phyloP scores from a whole-genome alignment of 2,797 vertebrate genomes.

The Coilia nasus region DNA sequence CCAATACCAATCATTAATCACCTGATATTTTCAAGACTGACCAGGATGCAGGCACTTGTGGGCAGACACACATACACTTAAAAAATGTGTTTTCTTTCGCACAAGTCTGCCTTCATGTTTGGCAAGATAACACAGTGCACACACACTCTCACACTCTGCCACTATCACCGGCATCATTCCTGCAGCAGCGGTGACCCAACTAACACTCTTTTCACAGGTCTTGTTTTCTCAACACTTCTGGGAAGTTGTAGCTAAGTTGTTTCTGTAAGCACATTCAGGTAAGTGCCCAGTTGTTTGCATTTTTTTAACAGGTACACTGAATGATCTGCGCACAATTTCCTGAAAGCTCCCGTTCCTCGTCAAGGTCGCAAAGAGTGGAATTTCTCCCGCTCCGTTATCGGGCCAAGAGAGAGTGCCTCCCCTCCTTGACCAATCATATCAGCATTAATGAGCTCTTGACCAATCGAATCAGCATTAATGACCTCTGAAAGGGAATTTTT shows the following conservation, averaged over 20 bases:
- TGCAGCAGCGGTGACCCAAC: background rate
- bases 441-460: background rate
- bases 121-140: background rate
- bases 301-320: background rate
- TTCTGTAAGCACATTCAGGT: background rate
- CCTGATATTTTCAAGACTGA: background rate
- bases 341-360: conserved; percentile 15
- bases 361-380: conserved; percentile 45
- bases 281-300: background rate
- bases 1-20: too few relatives aligned
- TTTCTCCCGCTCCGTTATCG: conserved; percentile 47
- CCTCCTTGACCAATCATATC: background rate
- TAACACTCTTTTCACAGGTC: background rate
- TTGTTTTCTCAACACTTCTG: conserved; percentile 11
- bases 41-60: too few relatives aligned
- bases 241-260: background rate
- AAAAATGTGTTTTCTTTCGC: too few relatives aligned
- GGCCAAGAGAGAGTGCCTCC: too few relatives aligned
- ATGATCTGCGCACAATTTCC: too few relatives aligned
- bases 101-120: background rate
- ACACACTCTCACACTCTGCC: background rate
- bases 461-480: background rate
- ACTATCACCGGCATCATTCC: background rate
- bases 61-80: conserved; percentile 10
- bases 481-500: background rate